Evolutionary conservation across 2,113 vertebrate genomes (phyloP), one percentile per base, ranked within the genome.

Genomic region (Orthonyx spaldingii): DNA sequence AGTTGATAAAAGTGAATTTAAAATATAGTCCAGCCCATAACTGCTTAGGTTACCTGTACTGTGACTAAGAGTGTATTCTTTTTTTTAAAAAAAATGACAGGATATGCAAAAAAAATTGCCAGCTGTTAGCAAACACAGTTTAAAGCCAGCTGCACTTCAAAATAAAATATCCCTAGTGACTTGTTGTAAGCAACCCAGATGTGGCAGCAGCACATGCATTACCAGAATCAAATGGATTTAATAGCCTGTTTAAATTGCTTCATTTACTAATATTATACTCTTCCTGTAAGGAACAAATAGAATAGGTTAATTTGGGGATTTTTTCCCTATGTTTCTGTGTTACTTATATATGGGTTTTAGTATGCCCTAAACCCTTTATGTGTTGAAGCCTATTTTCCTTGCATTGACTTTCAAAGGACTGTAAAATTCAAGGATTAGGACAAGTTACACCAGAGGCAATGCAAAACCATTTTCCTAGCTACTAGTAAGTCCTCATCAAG

Each of bases 351-450:
- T 75, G 21, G 49, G 53, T 65, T 92, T 90, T 90, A 92, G 86
- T 74, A 90, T 68, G 55, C 69, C 46, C 70, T 76, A 94, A 96
- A 47, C 24, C 56, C 53, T 87, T 96, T 77, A 68, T 52, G 65
- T 70, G 79, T 78, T 80, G 64, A 97, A 92, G 88, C 84, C 93
- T 85, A 78, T 92, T 97, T 96, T 89, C 52, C 22, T 71, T 47
- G 47, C 80, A 61, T 27, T 96, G 79, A 93, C 80, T 96, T 96
- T 94, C 69, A 97, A 96, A 95, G 69, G 75, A 65, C 50, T 93
- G 87, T 46, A 94, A 95, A 96, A 97, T 94, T 77, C 84, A 97
- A 85, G 85, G 88, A 94, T 95, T 96, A 96, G 89, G 90, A 90
- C 60, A 94, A 87, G 88, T 89, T 94, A 89, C 49, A 96, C 64